phyloP scores from a whole-genome alignment of 2,113 vertebrate species.

The Apteryx owenii region DNA sequence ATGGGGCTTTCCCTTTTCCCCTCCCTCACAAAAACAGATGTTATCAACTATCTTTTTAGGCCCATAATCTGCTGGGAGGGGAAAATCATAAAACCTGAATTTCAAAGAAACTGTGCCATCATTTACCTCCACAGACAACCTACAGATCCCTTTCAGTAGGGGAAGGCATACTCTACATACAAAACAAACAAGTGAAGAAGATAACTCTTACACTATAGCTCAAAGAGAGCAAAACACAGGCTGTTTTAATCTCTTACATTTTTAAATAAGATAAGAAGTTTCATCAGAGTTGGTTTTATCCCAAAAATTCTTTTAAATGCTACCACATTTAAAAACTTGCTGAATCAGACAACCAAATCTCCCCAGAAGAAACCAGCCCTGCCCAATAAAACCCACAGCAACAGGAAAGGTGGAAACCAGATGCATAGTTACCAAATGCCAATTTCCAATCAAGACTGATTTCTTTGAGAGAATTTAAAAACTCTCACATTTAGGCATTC shows the following conservation, averaged over 20 bases:
- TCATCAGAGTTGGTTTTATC: neutral
- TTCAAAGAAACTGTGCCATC: neutral
- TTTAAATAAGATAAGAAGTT: neutral
- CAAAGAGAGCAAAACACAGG: neutral
- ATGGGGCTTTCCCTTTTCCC: neutral
- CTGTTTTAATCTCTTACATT: neutral
- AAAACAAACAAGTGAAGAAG: neutral
- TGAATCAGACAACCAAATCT: neutral
- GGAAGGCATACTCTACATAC: neutral
- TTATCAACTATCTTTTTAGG: neutral
- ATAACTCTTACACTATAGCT: neutral
- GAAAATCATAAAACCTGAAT: neutral
- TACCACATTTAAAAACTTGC: neutral
- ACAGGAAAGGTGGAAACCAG: neutral
- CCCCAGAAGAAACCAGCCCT: neutral
- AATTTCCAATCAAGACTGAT: neutral
- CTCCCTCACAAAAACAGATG: neutral
- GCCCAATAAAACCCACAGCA: neutral
- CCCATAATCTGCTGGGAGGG: neutral
- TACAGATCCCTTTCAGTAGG: accelerated
- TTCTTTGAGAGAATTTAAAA: neutral
- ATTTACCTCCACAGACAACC: neutral
- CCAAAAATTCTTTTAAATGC: neutral
- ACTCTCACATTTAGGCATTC: neutral
- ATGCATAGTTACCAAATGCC: too few species aligned